Conservation (phyloP, 2,113 vertebrate species). For the Spermophilus dauricus region DNA sequence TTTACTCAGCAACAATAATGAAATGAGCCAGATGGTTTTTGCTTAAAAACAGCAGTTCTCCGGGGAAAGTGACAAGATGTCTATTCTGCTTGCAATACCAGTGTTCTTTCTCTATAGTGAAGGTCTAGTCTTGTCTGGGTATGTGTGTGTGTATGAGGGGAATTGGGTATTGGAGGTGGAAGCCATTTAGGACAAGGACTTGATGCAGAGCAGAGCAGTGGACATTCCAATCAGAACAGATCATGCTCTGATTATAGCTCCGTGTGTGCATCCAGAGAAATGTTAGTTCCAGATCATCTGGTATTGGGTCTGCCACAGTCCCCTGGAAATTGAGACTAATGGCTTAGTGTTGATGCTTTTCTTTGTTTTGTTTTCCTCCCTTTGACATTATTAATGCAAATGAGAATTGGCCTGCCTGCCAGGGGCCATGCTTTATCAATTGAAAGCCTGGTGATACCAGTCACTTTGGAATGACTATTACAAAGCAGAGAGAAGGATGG, state of each 20-base stretch:
- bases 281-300: not conserved
- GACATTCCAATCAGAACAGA: not conserved
- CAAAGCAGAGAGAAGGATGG: not conserved
- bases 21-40: constrained; percentile 36
- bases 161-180: fast-evolving
- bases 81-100: not conserved
- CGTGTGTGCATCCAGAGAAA: not conserved
- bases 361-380: not conserved
- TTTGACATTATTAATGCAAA: not conserved
- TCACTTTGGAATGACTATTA: not conserved
- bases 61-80: not conserved
- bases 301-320: not conserved
- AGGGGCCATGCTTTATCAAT: not conserved
- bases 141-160: not conserved
- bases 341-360: not conserved
- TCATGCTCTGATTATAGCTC: not conserved
- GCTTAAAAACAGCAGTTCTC: constrained; percentile 44
- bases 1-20: constrained; percentile 40
- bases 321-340: not conserved
- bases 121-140: not conserved
- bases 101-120: not conserved
- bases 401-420: not conserved
- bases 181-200: not conserved
- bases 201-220: not conserved
- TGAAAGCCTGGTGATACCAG: not conserved